phyloP scores from a whole-genome alignment of 2,113 vertebrate genomes.

The Gymnogyps californianus region DNA sequence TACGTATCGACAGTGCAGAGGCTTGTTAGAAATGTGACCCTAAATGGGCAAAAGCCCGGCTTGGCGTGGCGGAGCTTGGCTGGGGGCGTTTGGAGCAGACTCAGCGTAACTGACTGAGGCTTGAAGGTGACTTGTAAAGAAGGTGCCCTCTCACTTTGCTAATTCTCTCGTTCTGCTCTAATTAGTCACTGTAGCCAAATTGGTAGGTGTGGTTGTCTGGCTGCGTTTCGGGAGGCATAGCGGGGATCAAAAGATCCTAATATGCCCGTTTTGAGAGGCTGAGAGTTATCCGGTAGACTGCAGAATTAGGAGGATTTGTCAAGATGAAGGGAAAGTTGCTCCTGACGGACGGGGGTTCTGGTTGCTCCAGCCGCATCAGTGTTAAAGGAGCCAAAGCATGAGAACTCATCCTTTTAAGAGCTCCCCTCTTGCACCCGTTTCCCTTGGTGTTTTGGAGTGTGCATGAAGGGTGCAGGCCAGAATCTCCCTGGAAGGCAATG shows the following conservation, averaged over 20 bases:
- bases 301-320: background rate
- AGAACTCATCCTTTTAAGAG: background rate
- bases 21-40: background rate
- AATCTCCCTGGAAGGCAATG: background rate
- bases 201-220: background rate
- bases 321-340: background rate
- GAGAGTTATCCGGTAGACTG: background rate
- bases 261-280: background rate
- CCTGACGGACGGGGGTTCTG: background rate
- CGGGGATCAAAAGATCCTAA: background rate
- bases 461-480: background rate
- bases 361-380: fast-evolving
- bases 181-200: background rate
- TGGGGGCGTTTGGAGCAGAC: background rate
- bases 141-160: background rate
- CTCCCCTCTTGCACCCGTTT: background rate
- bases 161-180: background rate
- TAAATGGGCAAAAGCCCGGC: background rate
- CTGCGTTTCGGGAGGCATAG: background rate
- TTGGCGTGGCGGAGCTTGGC: background rate
- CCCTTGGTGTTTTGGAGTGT: background rate
- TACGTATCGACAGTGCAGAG: background rate
- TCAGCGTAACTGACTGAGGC: background rate
- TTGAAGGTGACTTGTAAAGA: constrained; percentile 30
- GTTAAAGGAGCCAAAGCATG: background rate